Base-by-base conservation (phyloP, 2,888 invertebrate genomes). In the Oxystoma pomonae region DNA sequence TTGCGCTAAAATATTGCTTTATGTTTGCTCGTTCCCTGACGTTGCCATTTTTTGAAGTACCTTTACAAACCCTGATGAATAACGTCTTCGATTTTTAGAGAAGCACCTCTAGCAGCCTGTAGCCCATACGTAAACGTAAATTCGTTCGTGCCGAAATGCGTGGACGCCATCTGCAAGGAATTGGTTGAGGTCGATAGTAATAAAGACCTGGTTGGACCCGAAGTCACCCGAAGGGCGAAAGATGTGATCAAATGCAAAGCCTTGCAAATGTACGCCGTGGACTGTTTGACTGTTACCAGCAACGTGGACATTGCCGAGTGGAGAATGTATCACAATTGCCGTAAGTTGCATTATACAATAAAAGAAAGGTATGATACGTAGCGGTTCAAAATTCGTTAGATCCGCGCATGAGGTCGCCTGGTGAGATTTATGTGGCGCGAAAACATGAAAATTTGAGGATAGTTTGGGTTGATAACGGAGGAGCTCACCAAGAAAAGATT, bases 141-240 rank as follows among this genome's bases (percentile, higher is more conserved):
- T 69, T 86, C 86, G 65, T 90, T 89, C 80, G 82, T 89, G 20
- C 86, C 87, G 64, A 86, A 86, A 62, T 94, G 94, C 75, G 76
- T 91, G 64, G 91, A 92, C 77, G 87, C 87, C 55, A 85, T 89
- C 55, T 94, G 93, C 76, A 84, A 86, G 60, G 94, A 94, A 73
- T 80, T 90, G 0, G 84, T 86, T 67, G 78, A 82, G 58, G 76
- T 81, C n/a, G 78, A 82, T 51, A 70, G 69, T 16, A 77, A 78
- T 63, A 84, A 86, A 60, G 94, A 94, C 73, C 80, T 90, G 0
- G 84, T 86, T 67, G 78, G 82, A 58, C 76, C 81, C n/a, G 78
- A 81, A 51, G 70, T 69, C 16, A 77, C 78, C 63, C 69, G 70
- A 35, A 74, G 71, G 1, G 77, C 74, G 9, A 75, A 74, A 60